Conservation (phyloP, 2,113 vertebrate genomes). For the Peucedramus taeniatus region DNA sequence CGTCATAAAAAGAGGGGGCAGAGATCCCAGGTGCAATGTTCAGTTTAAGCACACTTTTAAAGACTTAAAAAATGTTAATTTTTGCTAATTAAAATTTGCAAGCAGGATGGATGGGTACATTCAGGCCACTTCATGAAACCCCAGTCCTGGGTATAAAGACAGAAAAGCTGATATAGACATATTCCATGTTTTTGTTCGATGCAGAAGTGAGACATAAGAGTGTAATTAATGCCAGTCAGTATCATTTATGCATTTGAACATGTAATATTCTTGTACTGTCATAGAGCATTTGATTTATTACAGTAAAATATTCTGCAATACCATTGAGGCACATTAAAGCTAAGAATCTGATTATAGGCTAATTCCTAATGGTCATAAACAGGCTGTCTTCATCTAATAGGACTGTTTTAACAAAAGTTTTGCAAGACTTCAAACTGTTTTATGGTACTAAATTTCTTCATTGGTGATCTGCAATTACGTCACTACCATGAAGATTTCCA, state of each 20-base stretch:
- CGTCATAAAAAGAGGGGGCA: background rate
- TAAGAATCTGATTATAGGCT: background rate
- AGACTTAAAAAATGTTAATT: background rate
- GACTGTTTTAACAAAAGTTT: background rate
- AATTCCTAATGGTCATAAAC: background rate
- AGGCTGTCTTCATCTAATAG: background rate
- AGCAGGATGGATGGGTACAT: background rate
- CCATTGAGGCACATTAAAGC: background rate
- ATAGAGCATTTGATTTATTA: background rate
- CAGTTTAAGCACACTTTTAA: background rate
- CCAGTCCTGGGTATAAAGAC: background rate
- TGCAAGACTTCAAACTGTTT: background rate
- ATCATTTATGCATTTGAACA: background rate
- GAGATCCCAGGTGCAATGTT: background rate
- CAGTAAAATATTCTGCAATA: background rate
- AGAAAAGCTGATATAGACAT: background rate
- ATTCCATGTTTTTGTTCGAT: background rate
- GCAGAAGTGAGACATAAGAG: background rate
- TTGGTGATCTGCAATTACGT: background rate
- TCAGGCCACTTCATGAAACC: background rate
- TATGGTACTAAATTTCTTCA: background rate
- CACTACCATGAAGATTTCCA: background rate
- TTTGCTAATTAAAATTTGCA: background rate
- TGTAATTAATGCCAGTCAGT: background rate
- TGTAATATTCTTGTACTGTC: background rate